A percentile compares a stretch with the other conserved stretches of the same genome.
These are phyloP conservation scores for Helostoma temminkii DNA, from an alignment of 2,797 vertebrate species.

Conservation along the genomic window DNA sequence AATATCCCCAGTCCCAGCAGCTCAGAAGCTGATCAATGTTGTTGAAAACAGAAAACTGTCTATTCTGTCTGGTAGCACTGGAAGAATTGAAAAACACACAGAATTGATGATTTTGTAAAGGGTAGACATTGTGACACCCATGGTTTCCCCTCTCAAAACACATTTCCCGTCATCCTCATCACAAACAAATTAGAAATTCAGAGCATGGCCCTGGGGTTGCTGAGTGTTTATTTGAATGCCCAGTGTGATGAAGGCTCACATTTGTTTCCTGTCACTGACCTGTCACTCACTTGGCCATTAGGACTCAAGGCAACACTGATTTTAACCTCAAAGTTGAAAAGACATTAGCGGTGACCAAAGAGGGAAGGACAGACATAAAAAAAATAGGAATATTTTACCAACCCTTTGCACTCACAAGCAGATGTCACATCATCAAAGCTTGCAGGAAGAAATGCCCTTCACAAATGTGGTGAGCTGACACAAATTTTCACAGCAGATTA, in stretches of 20 bases:
- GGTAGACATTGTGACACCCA: slow-evolving; percentile 60
- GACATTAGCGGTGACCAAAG: slow-evolving; percentile 47
- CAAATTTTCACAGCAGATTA: slow-evolving; percentile 57
- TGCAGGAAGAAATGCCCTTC: slow-evolving; percentile 67
- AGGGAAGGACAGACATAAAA: slow-evolving; percentile 25
- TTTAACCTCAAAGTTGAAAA: slow-evolving; percentile 64
- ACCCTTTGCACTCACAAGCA: slow-evolving; percentile 30
- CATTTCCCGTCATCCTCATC: slow-evolving; percentile 56
- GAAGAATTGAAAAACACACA: slow-evolving; percentile 67
- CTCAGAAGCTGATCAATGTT: slow-evolving; percentile 80
- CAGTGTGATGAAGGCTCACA: slow-evolving; percentile 81
- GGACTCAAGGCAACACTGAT: slow-evolving; percentile 56
- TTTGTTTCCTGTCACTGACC: slow-evolving; percentile 85
- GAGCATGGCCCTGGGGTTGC: slow-evolving; percentile 70
- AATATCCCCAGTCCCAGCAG: slow-evolving; percentile 67
- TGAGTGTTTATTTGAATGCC: slow-evolving; percentile 80
- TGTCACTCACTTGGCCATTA: slow-evolving; percentile 79
- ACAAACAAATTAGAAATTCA: slow-evolving; percentile 83
- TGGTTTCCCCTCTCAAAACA: slow-evolving; percentile 48
- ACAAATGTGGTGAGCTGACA: slow-evolving; percentile 66
- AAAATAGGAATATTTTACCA: slow-evolving; percentile 45
- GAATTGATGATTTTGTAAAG: slow-evolving; percentile 79
- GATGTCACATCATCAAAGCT: slow-evolving; percentile 66
- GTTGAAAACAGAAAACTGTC: slow-evolving; percentile 78
- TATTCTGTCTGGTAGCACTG: slow-evolving; percentile 51